Base-by-base conservation (phyloP, 1,140 invertebrate genomes). In the Nixonia krombeini region DNA sequence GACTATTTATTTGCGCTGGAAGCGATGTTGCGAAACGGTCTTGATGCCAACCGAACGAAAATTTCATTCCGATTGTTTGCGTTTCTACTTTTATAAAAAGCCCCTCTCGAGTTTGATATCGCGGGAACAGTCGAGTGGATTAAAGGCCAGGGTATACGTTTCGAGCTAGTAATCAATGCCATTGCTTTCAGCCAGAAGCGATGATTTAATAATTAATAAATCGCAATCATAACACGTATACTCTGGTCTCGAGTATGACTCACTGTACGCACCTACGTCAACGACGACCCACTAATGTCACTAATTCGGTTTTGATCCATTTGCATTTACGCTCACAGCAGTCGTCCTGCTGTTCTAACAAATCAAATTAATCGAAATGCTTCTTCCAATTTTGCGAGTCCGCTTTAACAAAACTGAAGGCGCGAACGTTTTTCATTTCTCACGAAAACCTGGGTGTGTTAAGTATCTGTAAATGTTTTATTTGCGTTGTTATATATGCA, bases 291-390 rank as follows among this genome's bases (percentile, higher is more conserved):
- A 68, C 59, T 71, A 68, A 69, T 68, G 66, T 69, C 38, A 56
- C 65, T 71, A 69, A 74, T 69, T 74, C 49, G 63, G 38, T 71
- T 74, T 74, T 65, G 56, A 70, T 68, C 68, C 64, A 66, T 73
- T 73, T 59, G 64, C 68, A 71, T 70, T 73, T 44, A 71, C 70
- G 44, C 71, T 71, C 61, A 55, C 33, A 45, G 26, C 65, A 63
- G 51, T 16, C 52, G 44, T 58, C 50, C 38, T 47, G 46, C 55
- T 56, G 33, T 56, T 56, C 55, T 17, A n/a, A 47, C 57, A 41
- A 67, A 58, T 59, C 59, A 52, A 63, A 71, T 67, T 70, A 65
- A 65, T 71, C 64, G 44, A 57, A 55, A 53, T 29, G 42, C 42
- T 47, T 52, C 37, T 18, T 18, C 12, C 44, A 50, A 63, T 47